phyloP scores from a whole-genome alignment of 2,888 invertebrate species.

The Xiphydria camelus region DNA sequence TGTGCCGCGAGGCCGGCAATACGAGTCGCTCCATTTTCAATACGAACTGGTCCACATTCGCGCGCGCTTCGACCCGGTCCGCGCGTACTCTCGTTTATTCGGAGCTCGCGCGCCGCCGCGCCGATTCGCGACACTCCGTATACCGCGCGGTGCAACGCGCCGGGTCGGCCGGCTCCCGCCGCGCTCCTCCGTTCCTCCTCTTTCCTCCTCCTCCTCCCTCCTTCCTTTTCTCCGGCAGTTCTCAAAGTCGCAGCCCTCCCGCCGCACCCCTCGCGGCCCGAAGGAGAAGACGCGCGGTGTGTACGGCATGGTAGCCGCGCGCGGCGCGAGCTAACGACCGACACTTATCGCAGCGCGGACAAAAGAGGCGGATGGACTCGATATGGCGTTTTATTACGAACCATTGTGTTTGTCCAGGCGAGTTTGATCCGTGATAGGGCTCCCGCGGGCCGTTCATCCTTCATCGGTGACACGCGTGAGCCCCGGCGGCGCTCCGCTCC shows the following conservation, averaged over 20 bases:
- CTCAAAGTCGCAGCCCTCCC: too few relatives aligned
- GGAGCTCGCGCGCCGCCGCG: slow-evolving; percentile 13
- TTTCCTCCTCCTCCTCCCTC: neutral
- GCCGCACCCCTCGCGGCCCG: too few relatives aligned
- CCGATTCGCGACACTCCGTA: slow-evolving; percentile 24
- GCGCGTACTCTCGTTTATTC: slow-evolving; percentile 8
- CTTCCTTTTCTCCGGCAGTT: neutral
- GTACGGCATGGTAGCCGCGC: too few relatives aligned
- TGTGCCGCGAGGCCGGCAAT: slow-evolving; percentile 47
- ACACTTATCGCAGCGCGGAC: neutral
- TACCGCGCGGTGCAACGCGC: neutral
- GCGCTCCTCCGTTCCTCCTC: neutral
- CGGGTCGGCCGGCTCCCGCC: neutral
- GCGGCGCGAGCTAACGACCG: slow-evolving; percentile 2
- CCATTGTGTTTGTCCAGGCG: too few relatives aligned
- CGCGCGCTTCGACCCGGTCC: neutral
- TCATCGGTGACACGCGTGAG: too few relatives aligned
- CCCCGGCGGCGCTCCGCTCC: too few relatives aligned
- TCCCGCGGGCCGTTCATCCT: too few relatives aligned
- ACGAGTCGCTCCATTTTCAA: slow-evolving; percentile 27
- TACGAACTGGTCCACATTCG: slow-evolving; percentile 30
- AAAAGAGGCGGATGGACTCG: too few relatives aligned
- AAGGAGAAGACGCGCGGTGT: too few relatives aligned
- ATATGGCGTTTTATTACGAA: too few relatives aligned
- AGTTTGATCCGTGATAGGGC: too few relatives aligned